A percentile compares a stretch with the other conserved stretches of the same genome.
Evolutionary conservation across 2,797 vertebrate species (phyloP).

Genomic region (Nyctibius grandis): DNA sequence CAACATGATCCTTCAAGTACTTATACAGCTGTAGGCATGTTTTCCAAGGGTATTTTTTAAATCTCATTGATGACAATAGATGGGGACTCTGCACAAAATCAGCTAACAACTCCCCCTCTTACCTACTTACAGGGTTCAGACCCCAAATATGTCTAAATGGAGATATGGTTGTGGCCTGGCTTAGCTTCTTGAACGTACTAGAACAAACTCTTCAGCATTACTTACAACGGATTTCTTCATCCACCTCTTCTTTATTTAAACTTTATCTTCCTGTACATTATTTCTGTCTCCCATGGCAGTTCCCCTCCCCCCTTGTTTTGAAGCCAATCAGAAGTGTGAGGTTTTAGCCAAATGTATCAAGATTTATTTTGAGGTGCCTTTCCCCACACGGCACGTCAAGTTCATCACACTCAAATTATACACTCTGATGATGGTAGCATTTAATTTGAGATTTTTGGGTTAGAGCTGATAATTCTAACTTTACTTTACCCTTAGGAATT

Average conservation of each 20-base stretch:
- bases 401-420: not conserved
- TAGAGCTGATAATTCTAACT: not conserved
- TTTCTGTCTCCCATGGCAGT: not conserved
- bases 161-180: not conserved
- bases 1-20: not conserved
- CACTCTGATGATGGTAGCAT: not conserved
- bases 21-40: not conserved
- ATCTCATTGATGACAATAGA: not conserved
- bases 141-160: not conserved
- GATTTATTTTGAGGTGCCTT: not conserved
- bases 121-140: not conserved
- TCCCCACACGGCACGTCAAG: not conserved
- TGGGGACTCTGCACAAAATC: not conserved
- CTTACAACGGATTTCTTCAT: not conserved
- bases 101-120: not conserved
- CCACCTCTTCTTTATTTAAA: not conserved
- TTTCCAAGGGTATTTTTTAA: not conserved
- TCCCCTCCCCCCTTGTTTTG: not conserved
- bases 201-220: not conserved
- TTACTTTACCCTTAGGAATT: not conserved
- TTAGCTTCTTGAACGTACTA: not conserved
- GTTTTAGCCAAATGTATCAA: not conserved
- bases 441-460: not conserved
- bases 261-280: not conserved
- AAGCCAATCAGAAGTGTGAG: not conserved